A percentile compares a stretch with the other conserved stretches of the same genome.
Conservation (phyloP, 1,140 invertebrate genomes). For the Dendroctonus ponderosae region DNA sequence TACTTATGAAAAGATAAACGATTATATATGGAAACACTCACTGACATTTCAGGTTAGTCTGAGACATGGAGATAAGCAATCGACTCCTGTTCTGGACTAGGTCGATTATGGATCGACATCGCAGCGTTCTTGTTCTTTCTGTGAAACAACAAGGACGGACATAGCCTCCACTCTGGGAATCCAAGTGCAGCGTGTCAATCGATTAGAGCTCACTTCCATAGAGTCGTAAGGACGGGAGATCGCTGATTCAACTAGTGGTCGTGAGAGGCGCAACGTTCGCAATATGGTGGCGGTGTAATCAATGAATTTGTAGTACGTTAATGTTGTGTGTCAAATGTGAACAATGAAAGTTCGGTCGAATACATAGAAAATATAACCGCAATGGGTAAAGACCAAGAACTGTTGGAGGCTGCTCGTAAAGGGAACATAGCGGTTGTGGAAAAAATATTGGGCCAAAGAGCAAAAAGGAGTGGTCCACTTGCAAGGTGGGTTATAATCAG, state of each 20-base stretch:
- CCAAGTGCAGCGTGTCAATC: no score
- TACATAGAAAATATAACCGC: conserved; percentile 45
- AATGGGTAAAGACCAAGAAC: conserved; percentile 95
- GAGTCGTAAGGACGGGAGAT: background rate
- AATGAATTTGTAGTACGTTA: conserved; percentile 63
- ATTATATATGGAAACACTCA: no score
- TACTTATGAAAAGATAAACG: no score
- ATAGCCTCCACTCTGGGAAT: no score
- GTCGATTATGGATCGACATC: no score
- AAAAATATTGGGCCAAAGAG: conserved; percentile 85
- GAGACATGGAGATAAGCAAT: no score
- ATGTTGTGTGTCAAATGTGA: conserved; percentile 49
- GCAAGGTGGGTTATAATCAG: conserved; percentile 72
- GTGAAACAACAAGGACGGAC: no score
- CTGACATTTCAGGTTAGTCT: no score
- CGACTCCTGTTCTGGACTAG: no score
- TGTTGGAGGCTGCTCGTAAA: conserved; percentile 90
- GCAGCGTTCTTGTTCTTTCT: no score
- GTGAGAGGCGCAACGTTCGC: conserved; percentile 56
- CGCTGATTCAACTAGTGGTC: conserved; percentile 39
- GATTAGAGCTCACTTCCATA: no score
- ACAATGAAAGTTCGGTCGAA: conserved; percentile 57
- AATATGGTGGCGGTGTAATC: conserved; percentile 71
- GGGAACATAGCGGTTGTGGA: conserved; percentile 86
- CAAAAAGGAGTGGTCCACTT: conserved; percentile 87